These are phyloP conservation scores for Acanthisitta chloris DNA, from an alignment of 2,113 vertebrate species.

Conservation along the genomic window DNA sequence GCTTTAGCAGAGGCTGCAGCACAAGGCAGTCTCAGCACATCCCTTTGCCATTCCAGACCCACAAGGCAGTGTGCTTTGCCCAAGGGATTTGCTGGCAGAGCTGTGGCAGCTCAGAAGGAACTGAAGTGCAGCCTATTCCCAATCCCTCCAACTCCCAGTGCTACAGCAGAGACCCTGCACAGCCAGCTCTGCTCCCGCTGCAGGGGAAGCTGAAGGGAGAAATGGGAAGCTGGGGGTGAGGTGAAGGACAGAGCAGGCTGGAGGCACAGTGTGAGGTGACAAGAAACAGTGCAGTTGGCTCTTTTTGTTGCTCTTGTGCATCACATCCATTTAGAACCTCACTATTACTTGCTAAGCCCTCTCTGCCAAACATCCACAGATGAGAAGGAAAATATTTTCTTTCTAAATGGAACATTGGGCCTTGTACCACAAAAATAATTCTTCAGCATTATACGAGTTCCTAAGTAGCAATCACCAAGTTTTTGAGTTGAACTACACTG, in stretches of 20 bases:
- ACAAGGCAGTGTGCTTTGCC: accelerated
- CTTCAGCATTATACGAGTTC: background rate
- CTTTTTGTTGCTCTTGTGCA: background rate
- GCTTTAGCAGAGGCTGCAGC: background rate
- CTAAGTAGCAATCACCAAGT: background rate
- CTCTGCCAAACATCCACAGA: background rate
- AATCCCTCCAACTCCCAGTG: background rate
- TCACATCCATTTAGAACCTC: background rate
- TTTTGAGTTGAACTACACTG: background rate
- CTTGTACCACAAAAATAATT: background rate
- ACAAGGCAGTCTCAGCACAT: background rate
- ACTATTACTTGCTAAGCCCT: background rate
- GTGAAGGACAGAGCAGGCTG: background rate
- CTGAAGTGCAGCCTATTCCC: background rate
- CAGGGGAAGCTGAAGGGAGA: background rate
- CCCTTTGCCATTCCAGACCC: background rate
- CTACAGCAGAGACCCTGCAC: background rate
- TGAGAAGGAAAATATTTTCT: background rate
- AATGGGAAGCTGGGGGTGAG: background rate
- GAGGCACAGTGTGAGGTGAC: background rate
- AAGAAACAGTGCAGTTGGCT: background rate
- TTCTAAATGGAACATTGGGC: background rate
- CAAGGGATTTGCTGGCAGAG: background rate
- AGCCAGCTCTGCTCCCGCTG: background rate
- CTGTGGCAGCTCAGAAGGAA: background rate